phyloP scores from a whole-genome alignment of 1,140 invertebrate species.

The Teleopsis dalmanni region DNA sequence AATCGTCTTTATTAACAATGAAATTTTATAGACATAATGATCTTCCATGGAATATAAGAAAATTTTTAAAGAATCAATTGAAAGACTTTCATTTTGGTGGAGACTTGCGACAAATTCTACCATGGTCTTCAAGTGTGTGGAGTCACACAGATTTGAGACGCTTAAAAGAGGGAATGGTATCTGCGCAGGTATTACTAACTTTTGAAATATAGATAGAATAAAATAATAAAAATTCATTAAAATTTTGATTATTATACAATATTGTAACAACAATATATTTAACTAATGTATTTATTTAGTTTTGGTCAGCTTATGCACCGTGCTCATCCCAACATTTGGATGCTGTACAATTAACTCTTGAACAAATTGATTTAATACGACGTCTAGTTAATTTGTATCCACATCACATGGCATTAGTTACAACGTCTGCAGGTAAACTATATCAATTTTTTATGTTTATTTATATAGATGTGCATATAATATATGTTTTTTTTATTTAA shows the following conservation, averaged over 20 bases:
- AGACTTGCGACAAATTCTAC: constrained; percentile 58
- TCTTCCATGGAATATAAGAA: constrained; percentile 74
- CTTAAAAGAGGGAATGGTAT: constrained; percentile 65
- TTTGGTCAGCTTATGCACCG: constrained; percentile 81
- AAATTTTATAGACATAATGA: constrained; percentile 88
- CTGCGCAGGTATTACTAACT: constrained; percentile 63
- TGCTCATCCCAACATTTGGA: constrained; percentile 79
- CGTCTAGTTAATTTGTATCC: constrained; percentile 74
- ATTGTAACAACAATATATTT: neutral
- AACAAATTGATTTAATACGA: constrained; percentile 81
- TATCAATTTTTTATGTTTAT: neutral
- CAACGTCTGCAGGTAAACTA: constrained; percentile 61
- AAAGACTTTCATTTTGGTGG: constrained; percentile 64
- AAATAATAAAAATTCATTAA: too few relatives aligned
- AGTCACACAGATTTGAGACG: constrained; percentile 69
- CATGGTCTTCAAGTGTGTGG: constrained; percentile 70
- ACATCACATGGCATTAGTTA: constrained; percentile 67
- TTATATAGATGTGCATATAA: neutral
- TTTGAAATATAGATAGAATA: neutral
- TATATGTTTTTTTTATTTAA: constrained; percentile 21
- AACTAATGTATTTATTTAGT: constrained; percentile 48
- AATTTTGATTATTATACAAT: neutral
- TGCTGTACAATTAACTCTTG: constrained; percentile 74
- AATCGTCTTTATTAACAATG: too few relatives aligned
- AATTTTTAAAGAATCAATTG: constrained; percentile 68